Conservation (phyloP, 2,888 invertebrate species). For the Helobdella robusta region DNA sequence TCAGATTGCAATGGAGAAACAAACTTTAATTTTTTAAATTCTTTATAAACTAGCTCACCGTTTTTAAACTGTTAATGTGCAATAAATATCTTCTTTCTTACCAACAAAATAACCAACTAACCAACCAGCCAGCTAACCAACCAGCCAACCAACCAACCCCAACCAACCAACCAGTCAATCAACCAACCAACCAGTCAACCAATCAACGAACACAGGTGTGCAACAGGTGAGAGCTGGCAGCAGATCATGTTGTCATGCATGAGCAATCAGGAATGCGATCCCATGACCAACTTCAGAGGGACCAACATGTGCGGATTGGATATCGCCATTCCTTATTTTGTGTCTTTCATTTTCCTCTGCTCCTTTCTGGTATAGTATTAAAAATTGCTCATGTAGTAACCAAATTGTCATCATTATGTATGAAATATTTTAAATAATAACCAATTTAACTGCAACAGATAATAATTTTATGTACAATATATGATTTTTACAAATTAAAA, state of each 20-base stretch:
- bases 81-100: too few species aligned
- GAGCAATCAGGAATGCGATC: slow-evolving; percentile 78
- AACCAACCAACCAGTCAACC: too few species aligned
- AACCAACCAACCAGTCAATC: too few species aligned
- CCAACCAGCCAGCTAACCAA: too few species aligned
- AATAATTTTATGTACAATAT: background rate
- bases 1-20: too few species aligned
- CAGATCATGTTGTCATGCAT: slow-evolving; percentile 97
- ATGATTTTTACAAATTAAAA: too few species aligned
- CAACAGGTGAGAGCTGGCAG: slow-evolving; percentile 98
- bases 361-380: slow-evolving; percentile 98
- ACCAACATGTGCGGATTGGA: slow-evolving; percentile 73
- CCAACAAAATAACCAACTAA: too few species aligned
- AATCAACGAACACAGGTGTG: slow-evolving; percentile 88
- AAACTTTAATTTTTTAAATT: too few species aligned
- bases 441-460: background rate
- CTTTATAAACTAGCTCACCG: too few species aligned
- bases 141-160: too few species aligned
- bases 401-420: background rate
- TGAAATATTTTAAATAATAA: background rate
- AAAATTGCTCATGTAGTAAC: background rate
- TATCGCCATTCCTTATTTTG: slow-evolving; percentile 68
- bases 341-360: slow-evolving; percentile 94
- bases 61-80: too few species aligned
- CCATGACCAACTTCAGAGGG: slow-evolving; percentile 42